Evolutionary conservation across 2,888 invertebrate genomes (phyloP).

Genomic region (Pollenia angustigena): DNA sequence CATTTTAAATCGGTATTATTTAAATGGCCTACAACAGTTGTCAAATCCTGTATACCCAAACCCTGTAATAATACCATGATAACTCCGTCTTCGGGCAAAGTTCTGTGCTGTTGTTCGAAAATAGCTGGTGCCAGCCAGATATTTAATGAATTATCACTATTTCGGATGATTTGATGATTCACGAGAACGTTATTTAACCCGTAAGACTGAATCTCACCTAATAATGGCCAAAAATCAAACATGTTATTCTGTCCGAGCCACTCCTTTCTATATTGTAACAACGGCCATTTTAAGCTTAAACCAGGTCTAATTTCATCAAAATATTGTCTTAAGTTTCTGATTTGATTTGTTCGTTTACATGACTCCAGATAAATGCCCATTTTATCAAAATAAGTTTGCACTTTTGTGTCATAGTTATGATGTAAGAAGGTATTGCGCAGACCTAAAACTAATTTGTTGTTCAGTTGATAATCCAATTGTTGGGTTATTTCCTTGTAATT

Average conservation of each 20-base stretch:
- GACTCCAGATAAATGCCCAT: slow-evolving; percentile 75
- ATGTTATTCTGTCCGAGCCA: slow-evolving; percentile 74
- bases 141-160: background rate
- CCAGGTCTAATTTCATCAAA: slow-evolving; percentile 77
- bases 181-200: slow-evolving; percentile 75
- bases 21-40: background rate
- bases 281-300: slow-evolving; percentile 76
- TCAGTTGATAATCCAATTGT: slow-evolving; percentile 76
- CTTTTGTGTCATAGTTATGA: background rate
- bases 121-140: slow-evolving; percentile 33
- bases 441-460: slow-evolving; percentile 75
- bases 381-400: slow-evolving; percentile 69
- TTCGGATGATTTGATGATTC: slow-evolving; percentile 19
- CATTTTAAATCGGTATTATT: background rate
- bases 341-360: slow-evolving; percentile 73
- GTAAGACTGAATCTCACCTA: slow-evolving; percentile 78
- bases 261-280: slow-evolving; percentile 37
- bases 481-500: slow-evolving; percentile 77
- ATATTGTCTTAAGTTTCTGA: slow-evolving; percentile 69
- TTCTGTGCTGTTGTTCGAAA: background rate
- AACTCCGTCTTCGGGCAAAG: background rate
- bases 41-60: background rate
- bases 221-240: slow-evolving; percentile 75
- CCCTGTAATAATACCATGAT: background rate
- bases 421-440: slow-evolving; percentile 64